These are phyloP conservation scores for Portevinia maculata DNA, from an alignment of 2,888 invertebrate species.

Conservation along the genomic window DNA sequence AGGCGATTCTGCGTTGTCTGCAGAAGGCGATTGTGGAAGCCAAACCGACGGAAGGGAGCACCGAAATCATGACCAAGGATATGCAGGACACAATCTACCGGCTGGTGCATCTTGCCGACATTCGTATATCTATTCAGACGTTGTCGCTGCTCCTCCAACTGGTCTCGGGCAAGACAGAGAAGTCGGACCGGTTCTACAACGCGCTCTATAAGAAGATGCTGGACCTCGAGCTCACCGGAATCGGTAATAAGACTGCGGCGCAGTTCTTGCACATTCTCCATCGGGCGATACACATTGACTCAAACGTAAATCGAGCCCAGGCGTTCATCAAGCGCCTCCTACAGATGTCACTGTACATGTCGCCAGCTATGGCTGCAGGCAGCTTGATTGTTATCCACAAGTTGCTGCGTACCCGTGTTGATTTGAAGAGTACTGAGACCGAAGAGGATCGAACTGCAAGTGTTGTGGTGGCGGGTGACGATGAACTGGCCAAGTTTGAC, in stretches of 20 bases:
- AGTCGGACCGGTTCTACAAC: slow-evolving; percentile 87
- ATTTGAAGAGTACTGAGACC: slow-evolving; percentile 79
- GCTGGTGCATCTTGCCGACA: slow-evolving; percentile 91
- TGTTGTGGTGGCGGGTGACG: slow-evolving; percentile 68
- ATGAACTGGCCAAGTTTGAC: slow-evolving; percentile 80
- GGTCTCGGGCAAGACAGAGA: slow-evolving; percentile 79
- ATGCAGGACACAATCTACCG: slow-evolving; percentile 89
- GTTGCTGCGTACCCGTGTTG: slow-evolving; percentile 86
- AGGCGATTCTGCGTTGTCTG: slow-evolving; percentile 91
- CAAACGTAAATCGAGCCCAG: slow-evolving; percentile 87
- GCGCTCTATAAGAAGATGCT: slow-evolving; percentile 94
- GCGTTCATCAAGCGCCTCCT: slow-evolving; percentile 94
- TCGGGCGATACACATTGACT: slow-evolving; percentile 92
- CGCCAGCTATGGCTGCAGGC: slow-evolving; percentile 91
- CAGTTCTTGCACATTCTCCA: slow-evolving; percentile 94
- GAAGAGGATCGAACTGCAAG: slow-evolving; percentile 55
- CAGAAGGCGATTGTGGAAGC: slow-evolving; percentile 86
- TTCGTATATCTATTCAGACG: slow-evolving; percentile 86
- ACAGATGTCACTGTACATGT: slow-evolving; percentile 87
- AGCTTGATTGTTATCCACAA: slow-evolving; percentile 86
- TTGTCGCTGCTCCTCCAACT: slow-evolving; percentile 81
- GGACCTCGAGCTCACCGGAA: slow-evolving; percentile 87
- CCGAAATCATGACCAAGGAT: slow-evolving; percentile 80
- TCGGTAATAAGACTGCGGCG: slow-evolving; percentile 86
- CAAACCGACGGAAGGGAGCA: slow-evolving; percentile 78